These are phyloP conservation scores for Sinopyrophorus schimmeli DNA, from an alignment of 2,888 invertebrate genomes.

Conservation along the genomic window DNA sequence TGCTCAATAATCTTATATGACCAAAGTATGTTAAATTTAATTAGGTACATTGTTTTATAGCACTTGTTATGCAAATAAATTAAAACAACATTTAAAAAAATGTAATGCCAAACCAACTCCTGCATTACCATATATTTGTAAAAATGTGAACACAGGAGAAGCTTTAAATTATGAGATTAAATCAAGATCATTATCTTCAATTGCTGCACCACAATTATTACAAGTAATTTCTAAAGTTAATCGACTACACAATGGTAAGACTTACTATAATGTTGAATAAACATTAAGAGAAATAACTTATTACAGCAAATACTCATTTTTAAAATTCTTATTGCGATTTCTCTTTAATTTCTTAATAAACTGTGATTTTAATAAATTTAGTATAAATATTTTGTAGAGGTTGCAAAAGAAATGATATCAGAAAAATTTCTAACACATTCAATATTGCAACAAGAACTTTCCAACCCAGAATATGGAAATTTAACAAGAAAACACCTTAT, in stretches of 20 bases:
- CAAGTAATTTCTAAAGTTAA: conserved; percentile 55
- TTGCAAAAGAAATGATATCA: conserved; percentile 50
- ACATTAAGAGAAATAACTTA: no score
- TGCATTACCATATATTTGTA: conserved; percentile 59
- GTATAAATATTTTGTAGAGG: no score
- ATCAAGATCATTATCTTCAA: conserved; percentile 51
- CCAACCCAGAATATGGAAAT: conserved; percentile 62
- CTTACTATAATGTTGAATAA: no score
- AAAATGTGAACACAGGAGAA: conserved; percentile 57
- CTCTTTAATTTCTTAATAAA: neutral
- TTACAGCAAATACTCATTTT: neutral
- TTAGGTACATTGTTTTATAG: conserved; percentile 50
- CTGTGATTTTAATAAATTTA: no score
- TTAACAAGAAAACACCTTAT: conserved; percentile 72
- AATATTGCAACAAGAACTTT: conserved; percentile 57
- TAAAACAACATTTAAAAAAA: conserved; percentile 70
- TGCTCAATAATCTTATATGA: neutral
- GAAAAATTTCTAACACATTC: conserved; percentile 54
- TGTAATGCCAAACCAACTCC: conserved; percentile 69
- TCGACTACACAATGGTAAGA: conserved; percentile 50
- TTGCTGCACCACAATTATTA: conserved; percentile 51
- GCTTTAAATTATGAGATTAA: conserved; percentile 21
- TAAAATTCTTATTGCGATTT: no score
- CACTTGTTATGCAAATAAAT: conserved; percentile 68
- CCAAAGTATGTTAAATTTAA: neutral